Conservation (phyloP, 2,888 invertebrate species). For the Coecobrya sp. region DNA sequence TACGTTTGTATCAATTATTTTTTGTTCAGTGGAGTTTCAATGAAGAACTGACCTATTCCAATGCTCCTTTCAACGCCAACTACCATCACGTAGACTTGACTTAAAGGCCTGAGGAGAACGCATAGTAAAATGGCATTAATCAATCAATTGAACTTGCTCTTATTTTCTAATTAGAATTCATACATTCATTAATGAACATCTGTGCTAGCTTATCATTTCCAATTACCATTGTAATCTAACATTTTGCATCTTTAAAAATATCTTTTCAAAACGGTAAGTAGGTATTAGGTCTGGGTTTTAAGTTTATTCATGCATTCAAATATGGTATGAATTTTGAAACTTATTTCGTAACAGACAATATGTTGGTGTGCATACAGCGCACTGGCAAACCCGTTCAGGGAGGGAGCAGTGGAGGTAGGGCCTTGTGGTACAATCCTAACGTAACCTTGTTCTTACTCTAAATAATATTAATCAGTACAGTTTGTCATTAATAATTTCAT, state of each 20-base stretch:
- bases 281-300: neutral
- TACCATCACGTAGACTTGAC: neutral
- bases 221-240: neutral
- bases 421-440: neutral
- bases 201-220: neutral
- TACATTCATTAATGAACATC: conserved; percentile 40
- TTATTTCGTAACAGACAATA: neutral
- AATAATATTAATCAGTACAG: neutral
- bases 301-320: neutral
- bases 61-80: conserved; percentile 10
- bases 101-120: neutral
- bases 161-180: conserved; percentile 16
- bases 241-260: neutral
- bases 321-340: neutral
- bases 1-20: neutral
- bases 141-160: conserved; percentile 22
- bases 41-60: too few species aligned
- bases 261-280: neutral
- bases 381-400: neutral
- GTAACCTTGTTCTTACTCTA: conserved; percentile 4
- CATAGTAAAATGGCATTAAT: neutral
- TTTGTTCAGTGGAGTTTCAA: neutral
- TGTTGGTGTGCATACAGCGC: neutral
- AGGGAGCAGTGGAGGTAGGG: neutral
- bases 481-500: conserved; percentile 52